Evolutionary conservation across 2,113 vertebrate genomes (phyloP).

Genomic region (Siphamia tubifer): DNA sequence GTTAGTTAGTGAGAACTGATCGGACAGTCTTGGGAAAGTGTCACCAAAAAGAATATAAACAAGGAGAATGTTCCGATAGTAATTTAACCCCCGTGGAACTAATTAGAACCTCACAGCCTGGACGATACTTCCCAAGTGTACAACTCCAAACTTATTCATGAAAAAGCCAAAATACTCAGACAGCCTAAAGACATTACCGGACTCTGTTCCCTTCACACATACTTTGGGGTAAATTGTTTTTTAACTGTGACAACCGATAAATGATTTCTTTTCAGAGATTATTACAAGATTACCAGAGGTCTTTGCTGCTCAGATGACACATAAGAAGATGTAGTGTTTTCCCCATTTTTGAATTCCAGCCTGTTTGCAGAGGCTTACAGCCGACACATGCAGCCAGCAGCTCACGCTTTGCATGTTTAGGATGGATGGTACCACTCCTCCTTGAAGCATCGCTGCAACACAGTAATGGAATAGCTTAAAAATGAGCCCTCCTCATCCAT

Average conservation of each 20-base stretch:
- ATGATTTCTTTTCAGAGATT: not conserved
- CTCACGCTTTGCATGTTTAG: not conserved
- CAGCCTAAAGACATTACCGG: not conserved
- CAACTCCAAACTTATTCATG: conserved; percentile 11
- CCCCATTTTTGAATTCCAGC: not conserved
- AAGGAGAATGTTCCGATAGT: not conserved
- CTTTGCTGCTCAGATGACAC: not conserved
- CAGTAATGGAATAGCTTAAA: conserved; percentile 6
- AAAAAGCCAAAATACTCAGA: not conserved
- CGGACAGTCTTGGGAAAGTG: not conserved
- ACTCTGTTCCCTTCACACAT: not conserved
- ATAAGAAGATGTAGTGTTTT: not conserved
- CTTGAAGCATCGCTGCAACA: not conserved
- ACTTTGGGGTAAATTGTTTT: not conserved
- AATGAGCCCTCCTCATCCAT: conserved; percentile 25
- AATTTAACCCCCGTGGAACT: conserved; percentile 42
- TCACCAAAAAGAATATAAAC: not conserved
- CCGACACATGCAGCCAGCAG: not conserved
- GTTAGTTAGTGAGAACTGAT: not conserved
- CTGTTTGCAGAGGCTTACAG: not conserved
- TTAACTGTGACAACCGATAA: not conserved
- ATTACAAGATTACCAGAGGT: not conserved
- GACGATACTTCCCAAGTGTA: conserved; percentile 28
- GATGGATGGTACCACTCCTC: not conserved
- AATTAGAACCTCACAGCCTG: conserved; percentile 27